Conservation (phyloP, 2,113 vertebrate species). For the Eptesicus fuscus region DNA sequence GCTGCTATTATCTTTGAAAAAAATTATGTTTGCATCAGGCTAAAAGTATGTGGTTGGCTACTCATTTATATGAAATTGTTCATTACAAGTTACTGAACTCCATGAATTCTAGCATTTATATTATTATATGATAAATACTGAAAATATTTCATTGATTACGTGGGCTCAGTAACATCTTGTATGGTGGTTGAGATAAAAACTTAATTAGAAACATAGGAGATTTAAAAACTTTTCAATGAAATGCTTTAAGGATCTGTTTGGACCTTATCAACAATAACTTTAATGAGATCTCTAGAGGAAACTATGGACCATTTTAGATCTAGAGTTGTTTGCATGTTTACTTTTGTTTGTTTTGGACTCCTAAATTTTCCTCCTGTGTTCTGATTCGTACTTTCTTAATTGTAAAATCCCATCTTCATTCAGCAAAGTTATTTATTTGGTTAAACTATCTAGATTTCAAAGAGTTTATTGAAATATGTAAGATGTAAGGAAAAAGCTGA, state of each 20-base stretch:
- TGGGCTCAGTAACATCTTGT: not conserved
- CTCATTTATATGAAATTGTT: constrained; percentile 2
- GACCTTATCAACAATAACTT: not conserved
- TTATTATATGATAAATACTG: not conserved
- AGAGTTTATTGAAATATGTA: not conserved
- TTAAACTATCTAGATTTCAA: not conserved
- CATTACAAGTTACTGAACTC: not conserved
- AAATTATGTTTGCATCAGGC: not conserved
- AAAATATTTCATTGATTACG: not conserved
- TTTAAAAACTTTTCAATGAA: not conserved
- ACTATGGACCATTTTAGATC: not conserved
- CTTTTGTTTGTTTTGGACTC: not conserved
- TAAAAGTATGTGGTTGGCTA: not conserved
- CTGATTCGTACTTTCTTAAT: not conserved
- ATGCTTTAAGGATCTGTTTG: not conserved
- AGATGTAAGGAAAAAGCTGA: not conserved
- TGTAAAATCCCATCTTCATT: not conserved
- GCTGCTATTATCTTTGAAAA: constrained; percentile 30
- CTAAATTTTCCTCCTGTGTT: not conserved
- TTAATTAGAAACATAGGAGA: not conserved
- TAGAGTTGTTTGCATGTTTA: not conserved
- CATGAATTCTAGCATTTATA: not conserved
- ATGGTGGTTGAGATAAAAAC: not conserved
- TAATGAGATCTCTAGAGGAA: not conserved
- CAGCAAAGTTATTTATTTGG: not conserved